Evolutionary conservation across 2,113 vertebrate species (phyloP), one percentile per base, ranked within the genome.

Genomic region (Paralichthys olivaceus): DNA sequence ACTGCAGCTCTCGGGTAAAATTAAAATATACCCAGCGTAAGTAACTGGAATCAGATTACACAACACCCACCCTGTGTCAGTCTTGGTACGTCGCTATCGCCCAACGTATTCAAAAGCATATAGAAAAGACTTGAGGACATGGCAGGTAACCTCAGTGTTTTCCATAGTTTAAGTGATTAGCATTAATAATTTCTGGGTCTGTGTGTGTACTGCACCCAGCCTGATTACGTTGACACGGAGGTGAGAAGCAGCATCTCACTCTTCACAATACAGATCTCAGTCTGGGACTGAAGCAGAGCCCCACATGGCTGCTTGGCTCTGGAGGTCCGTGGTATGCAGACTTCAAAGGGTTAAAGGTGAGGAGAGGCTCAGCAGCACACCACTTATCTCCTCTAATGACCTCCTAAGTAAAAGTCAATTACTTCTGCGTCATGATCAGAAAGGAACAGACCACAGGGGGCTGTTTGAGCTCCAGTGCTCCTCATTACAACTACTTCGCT

Each of bases 401-500:
- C 91, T 74, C 83, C 75, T 76, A 84, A 92, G 81, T 91, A 90
- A 92, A 94, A 94, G 92, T 94, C 92, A 83, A 93, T 94, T 95
- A 94, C 91, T 95, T 94, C 94, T 93, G 93, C 93, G 64, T 86
- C 58, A 28, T 93, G 94, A 94, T 93, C 93, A 92, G 90, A 94
- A 84, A 87, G 81, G 77, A 75, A 22, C 85, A 79, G 86, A 77
- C 91, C 81, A 75, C 84, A 54, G 91, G 92, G 84, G 82, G 84
- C 72, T 72, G 67, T 83, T 85, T 86, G 70, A 89, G 83, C 90
- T 60, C 76, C 60, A 68, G 69, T 82, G 86, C 75, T 75, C 85
- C 88, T 92, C 92, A 93, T 93, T 91, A 93, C 89, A 82, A 81
- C 64, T 64, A 76, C 90, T 90, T 89, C 75, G 61, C 51, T 57